A percentile compares a stretch with the other conserved stretches of the same genome.
Evolutionary conservation across 2,888 invertebrate species (phyloP).

Genomic region (Spodoptera picta): DNA sequence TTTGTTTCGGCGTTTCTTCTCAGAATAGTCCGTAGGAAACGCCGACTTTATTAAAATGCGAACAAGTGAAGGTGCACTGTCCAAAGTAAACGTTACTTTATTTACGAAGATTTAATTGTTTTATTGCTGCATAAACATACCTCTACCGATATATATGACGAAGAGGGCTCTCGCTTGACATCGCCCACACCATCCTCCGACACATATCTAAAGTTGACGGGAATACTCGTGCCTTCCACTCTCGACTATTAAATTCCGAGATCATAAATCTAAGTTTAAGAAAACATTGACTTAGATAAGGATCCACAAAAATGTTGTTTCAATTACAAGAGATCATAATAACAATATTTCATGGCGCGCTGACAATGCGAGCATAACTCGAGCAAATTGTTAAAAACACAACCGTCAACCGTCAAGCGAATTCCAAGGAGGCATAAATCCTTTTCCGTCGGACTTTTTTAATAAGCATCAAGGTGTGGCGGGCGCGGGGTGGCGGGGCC

Average conservation of each 20-base stretch:
- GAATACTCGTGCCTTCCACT: too few relatives aligned
- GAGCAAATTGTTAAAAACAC: conserved; percentile 52
- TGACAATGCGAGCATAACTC: conserved; percentile 18
- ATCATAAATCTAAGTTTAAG: not conserved
- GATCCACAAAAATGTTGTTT: not conserved
- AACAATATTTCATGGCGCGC: conserved; percentile 8
- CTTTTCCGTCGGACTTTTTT: conserved; percentile 64
- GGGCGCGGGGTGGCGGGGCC: conserved; percentile 31
- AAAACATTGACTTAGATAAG: not conserved
- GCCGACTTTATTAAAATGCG: too few relatives aligned
- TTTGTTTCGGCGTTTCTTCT: too few relatives aligned
- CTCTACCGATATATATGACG: too few relatives aligned
- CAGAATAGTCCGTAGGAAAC: too few relatives aligned
- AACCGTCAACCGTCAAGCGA: conserved; percentile 47
- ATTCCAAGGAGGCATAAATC: conserved; percentile 60
- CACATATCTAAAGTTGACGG: not conserved
- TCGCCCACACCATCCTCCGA: too few relatives aligned
- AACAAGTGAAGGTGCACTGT: too few relatives aligned
- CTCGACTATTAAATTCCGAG: too few relatives aligned
- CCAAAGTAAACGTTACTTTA: too few relatives aligned
- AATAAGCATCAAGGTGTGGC: conserved; percentile 68
- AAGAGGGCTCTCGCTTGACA: too few relatives aligned
- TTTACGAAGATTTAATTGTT: too few relatives aligned
- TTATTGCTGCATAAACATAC: too few relatives aligned
- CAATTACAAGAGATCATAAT: not conserved